Evolutionary conservation across 2,113 vertebrate species (phyloP).

Genomic region (Prionailurus viverrinus): DNA sequence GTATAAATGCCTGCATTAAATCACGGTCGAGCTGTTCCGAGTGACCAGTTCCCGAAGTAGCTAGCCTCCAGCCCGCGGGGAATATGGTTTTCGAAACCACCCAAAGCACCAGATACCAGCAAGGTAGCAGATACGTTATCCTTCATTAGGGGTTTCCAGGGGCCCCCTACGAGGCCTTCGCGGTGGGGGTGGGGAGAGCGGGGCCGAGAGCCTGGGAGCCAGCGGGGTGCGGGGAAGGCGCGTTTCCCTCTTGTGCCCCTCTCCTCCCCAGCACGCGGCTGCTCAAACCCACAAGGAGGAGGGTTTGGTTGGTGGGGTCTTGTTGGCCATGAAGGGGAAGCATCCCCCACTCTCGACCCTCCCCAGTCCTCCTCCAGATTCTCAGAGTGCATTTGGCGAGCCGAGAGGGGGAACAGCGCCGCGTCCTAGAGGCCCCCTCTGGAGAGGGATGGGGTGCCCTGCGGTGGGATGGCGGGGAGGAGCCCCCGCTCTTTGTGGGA

Average conservation of each 20-base stretch:
- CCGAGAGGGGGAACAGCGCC: no score
- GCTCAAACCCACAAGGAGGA: not conserved
- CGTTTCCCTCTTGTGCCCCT: not conserved
- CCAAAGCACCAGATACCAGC: conserved; percentile 82
- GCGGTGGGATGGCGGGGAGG: fast-evolving
- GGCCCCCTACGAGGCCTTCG: not conserved
- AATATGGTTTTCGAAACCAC: conserved; percentile 85
- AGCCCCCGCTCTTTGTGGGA: not conserved
- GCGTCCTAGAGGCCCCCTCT: not conserved
- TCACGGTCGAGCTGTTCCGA: conserved; percentile 77
- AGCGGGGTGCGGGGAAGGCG: not conserved
- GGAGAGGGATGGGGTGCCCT: fast-evolving
- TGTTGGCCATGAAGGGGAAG: not conserved
- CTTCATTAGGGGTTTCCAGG: conserved; percentile 82
- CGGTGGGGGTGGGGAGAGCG: not conserved
- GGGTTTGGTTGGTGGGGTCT: not conserved
- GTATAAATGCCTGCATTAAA: conserved; percentile 84
- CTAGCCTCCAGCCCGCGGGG: conserved; percentile 68
- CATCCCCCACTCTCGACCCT: no score
- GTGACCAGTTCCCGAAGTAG: conserved; percentile 76
- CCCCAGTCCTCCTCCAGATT: not conserved
- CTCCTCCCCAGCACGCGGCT: fast-evolving
- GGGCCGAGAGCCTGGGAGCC: not conserved
- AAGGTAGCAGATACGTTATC: conserved; percentile 82
- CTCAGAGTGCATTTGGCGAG: not conserved